Percentiles rank a stretch among this genome's conserved stretches.
Evolutionary conservation across 64 coral and sea anemone species (phyloP).

Genomic region (Hydrozoanthus tunicans): DNA sequence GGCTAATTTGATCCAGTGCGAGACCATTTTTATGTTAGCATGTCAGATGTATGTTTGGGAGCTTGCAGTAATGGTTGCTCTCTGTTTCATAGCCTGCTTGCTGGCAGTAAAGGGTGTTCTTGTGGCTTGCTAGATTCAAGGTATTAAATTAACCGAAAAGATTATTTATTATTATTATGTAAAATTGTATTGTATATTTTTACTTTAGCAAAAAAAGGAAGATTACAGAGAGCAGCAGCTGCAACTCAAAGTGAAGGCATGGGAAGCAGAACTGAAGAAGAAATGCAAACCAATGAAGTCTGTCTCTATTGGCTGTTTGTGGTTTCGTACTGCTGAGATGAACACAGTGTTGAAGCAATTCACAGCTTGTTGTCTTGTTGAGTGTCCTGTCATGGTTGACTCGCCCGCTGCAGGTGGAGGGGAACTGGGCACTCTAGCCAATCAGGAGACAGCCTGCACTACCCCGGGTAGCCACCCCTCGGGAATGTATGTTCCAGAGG

Average conservation of each 20-base stretch:
- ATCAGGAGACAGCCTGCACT: neutral
- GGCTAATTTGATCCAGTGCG: too few relatives aligned
- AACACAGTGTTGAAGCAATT: slow-evolving; percentile 71
- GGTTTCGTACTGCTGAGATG: slow-evolving; percentile 54
- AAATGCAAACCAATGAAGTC: slow-evolving; percentile 93
- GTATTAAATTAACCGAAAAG: neutral
- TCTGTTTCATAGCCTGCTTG: too few relatives aligned
- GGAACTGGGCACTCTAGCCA: neutral
- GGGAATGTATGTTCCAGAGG: slow-evolving; percentile 89
- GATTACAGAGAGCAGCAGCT: slow-evolving; percentile 70
- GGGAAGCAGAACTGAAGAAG: slow-evolving; percentile 91
- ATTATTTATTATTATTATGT: neutral
- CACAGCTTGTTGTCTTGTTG: slow-evolving; percentile 74
- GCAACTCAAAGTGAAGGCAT: slow-evolving; percentile 85
- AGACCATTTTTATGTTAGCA: too few relatives aligned
- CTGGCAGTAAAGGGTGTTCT: too few relatives aligned
- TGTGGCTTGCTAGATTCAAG: too few relatives aligned
- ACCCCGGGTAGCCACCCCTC: slow-evolving; percentile 40
- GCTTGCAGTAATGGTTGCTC: too few relatives aligned
- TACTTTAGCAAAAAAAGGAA: slow-evolving; percentile 1
- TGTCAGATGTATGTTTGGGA: too few relatives aligned
- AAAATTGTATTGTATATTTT: neutral
- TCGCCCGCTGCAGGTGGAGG: neutral
- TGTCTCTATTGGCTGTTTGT: slow-evolving; percentile 81
- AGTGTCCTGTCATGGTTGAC: slow-evolving; percentile 45